phyloP scores from a whole-genome alignment of 2,888 invertebrate species.

The Phania funesta region DNA sequence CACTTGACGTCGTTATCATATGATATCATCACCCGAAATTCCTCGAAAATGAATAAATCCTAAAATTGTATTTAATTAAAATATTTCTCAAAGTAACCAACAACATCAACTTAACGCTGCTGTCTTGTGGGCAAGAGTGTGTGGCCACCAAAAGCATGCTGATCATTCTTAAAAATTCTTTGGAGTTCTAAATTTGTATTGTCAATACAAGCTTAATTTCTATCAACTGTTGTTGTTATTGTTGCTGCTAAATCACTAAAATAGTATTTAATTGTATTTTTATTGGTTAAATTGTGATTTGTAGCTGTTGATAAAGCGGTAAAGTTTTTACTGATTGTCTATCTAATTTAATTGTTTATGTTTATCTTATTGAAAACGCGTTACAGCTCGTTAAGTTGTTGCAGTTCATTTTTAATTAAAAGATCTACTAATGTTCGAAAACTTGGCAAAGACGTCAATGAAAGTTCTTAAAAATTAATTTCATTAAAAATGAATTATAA shows the following conservation, averaged over 20 bases:
- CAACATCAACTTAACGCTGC: not conserved
- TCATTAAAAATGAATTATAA: constrained; percentile 10
- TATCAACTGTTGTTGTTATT: not conserved
- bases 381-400: not conserved
- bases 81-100: constrained; percentile 68
- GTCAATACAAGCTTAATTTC: not conserved
- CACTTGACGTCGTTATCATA: constrained; percentile 74
- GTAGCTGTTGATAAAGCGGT: constrained; percentile 23
- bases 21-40: constrained; percentile 79
- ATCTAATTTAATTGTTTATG: not conserved
- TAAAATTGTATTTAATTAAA: constrained; percentile 70
- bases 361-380: too few relatives aligned
- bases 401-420: not conserved
- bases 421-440: not conserved
- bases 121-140: not conserved
- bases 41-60: constrained; percentile 77
- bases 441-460: constrained; percentile 42
- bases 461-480: constrained; percentile 44
- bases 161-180: not conserved
- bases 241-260: constrained; percentile 35
- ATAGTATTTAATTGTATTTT: constrained; percentile 64
- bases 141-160: not conserved
- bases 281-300: constrained; percentile 46
- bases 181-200: too few relatives aligned
- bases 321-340: constrained; percentile 27